Evolutionary conservation across 2,113 vertebrate species (phyloP).

Genomic region (Heloderma charlesbogerti): DNA sequence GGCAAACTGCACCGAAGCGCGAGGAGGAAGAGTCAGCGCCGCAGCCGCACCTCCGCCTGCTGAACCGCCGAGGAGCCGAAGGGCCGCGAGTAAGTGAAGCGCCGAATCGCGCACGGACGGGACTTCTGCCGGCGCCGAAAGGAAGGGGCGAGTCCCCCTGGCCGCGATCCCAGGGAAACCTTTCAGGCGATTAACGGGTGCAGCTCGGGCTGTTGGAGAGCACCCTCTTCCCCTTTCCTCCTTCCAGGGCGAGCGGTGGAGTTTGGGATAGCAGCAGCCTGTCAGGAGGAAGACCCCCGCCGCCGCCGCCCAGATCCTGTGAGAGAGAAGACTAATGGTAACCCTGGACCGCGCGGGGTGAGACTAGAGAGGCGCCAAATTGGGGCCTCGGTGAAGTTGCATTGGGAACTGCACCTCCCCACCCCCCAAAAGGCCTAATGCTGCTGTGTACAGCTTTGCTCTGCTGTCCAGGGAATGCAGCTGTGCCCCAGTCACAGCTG

Average conservation of each 20-base stretch:
- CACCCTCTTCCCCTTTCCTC: not conserved
- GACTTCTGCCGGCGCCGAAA: not conserved
- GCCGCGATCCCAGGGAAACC: not conserved
- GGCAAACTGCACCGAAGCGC: not conserved
- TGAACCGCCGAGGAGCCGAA: not conserved
- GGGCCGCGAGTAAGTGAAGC: not conserved
- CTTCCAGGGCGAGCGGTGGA: not conserved
- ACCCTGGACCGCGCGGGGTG: not conserved
- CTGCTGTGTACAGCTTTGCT: not conserved
- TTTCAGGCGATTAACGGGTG: not conserved
- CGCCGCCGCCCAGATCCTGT: not conserved
- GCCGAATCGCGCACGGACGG: not conserved
- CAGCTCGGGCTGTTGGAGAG: not conserved
- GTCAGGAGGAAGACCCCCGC: not conserved
- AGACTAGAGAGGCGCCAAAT: not conserved
- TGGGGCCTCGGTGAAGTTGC: not conserved
- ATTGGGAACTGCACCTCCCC: too few species aligned
- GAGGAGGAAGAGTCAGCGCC: too few species aligned
- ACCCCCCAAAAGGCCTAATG: not conserved
- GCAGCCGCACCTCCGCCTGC: not conserved
- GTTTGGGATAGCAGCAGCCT: not conserved
- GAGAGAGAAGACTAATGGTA: not conserved
- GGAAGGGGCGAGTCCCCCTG: not conserved
- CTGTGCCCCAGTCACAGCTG: not conserved
- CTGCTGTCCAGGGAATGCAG: slow-evolving; percentile 2